Percentiles rank a stretch among this genome's conserved stretches.
Conservation (phyloP, 2,888 invertebrate genomes). For the Sympetrum striolatum region DNA sequence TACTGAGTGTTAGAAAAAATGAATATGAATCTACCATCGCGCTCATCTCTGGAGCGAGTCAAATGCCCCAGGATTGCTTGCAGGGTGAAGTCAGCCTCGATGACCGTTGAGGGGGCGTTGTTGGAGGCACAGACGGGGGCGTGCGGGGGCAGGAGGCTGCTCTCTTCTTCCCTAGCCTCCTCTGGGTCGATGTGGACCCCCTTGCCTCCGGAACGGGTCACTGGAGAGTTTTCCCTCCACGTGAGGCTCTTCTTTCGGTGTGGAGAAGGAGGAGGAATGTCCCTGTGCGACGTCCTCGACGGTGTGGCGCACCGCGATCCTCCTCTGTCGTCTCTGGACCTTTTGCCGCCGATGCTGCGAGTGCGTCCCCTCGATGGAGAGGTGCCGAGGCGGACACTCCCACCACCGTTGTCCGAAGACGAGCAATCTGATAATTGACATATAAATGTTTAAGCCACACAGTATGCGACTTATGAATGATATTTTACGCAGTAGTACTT, state of each 20-base stretch:
- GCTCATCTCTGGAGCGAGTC: slow-evolving; percentile 55
- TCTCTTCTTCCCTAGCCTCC: slow-evolving; percentile 58
- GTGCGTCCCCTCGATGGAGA: background rate
- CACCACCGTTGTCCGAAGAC: background rate
- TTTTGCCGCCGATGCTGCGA: background rate
- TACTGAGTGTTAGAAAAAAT: background rate
- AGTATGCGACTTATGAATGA: no score
- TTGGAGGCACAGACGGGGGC: background rate
- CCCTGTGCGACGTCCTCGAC: background rate
- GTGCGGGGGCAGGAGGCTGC: slow-evolving; percentile 55
- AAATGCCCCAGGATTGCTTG: slow-evolving; percentile 65
- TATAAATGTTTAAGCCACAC: no score
- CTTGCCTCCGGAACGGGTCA: slow-evolving; percentile 47
- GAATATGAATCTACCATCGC: background rate
- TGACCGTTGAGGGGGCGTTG: background rate
- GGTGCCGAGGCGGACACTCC: background rate
- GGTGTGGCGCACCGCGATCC: background rate
- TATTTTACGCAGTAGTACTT: no score
- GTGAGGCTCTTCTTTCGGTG: slow-evolving; percentile 59
- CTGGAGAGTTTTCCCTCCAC: slow-evolving; percentile 56
- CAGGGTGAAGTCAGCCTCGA: slow-evolving; percentile 58
- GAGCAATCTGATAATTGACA: background rate
- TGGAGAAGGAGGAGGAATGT: slow-evolving; percentile 44
- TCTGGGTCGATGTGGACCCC: slow-evolving; percentile 53
- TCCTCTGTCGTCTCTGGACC: background rate